Conservation (phyloP, 2,888 invertebrate species). For the Chydorus sphaericus region DNA sequence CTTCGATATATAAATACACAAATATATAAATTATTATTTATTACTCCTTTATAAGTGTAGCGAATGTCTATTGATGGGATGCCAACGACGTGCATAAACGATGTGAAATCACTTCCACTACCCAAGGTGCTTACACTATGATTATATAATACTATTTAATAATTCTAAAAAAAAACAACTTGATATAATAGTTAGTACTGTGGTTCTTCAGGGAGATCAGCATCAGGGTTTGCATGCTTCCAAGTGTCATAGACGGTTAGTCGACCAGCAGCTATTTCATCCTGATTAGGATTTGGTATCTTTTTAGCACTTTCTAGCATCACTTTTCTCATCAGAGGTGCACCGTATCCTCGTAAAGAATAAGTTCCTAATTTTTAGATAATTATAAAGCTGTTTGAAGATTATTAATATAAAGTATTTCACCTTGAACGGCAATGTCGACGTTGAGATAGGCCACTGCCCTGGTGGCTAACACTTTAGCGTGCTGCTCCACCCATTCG, state of each 20-base stretch:
- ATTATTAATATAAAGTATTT: neutral
- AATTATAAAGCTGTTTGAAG: neutral
- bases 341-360: constrained; percentile 5
- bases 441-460: constrained; percentile 24
- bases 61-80: constrained; percentile 32
- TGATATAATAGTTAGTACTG: neutral
- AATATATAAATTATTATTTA: neutral
- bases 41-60: constrained; percentile 22
- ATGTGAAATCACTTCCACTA: constrained; percentile 32
- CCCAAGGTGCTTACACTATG: constrained; percentile 25
- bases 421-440: constrained; percentile 21
- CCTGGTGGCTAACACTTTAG: constrained; percentile 14
- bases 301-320: constrained; percentile 28
- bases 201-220: constrained; percentile 14
- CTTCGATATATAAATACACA: constrained; percentile 8
- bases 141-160: neutral
- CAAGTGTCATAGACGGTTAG: constrained; percentile 27
- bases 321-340: constrained; percentile 27
- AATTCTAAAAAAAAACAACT: neutral
- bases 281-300: constrained; percentile 25
- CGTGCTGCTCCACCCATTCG: constrained; percentile 28
- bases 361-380: constrained; percentile 11
- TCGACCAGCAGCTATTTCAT: constrained; percentile 22
- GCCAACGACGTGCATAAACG: constrained; percentile 31
- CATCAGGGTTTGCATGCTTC: constrained; percentile 20